These are phyloP conservation scores for Silurus aristotelis DNA, from an alignment of 2,797 vertebrate genomes.

Conservation along the genomic window DNA sequence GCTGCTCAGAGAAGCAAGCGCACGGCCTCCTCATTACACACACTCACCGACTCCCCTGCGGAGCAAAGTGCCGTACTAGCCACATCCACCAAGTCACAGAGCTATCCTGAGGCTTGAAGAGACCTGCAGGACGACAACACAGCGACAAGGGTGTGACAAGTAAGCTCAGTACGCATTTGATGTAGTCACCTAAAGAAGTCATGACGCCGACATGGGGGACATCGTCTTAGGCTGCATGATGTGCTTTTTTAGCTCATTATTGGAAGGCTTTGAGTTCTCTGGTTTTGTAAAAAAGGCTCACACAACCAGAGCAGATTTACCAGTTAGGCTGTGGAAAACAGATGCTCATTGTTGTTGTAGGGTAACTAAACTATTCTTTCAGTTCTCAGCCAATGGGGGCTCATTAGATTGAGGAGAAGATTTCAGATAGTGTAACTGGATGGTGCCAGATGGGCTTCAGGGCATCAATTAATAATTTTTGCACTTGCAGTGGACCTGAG, in stretches of 20 bases:
- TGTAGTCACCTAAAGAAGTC: neutral
- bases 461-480: conserved; percentile 36
- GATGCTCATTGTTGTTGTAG: conserved; percentile 10
- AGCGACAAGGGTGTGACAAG: conserved; percentile 21
- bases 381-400: conserved; percentile 38
- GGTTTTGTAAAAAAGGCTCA: conserved; percentile 5
- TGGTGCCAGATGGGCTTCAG: conserved; percentile 33
- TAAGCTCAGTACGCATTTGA: conserved; percentile 13
- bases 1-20: conserved; percentile 29
- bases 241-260: neutral
- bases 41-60: conserved; percentile 21
- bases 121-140: neutral
- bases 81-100: conserved; percentile 15
- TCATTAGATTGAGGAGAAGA: conserved; percentile 41
- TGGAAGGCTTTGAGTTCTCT: neutral
- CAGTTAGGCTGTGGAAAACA: conserved; percentile 32
- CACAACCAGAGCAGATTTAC: conserved; percentile 10
- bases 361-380: neutral
- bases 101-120: conserved; percentile 39
- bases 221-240: neutral
- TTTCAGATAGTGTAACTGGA: conserved; percentile 37
- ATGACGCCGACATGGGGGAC: too few species aligned
- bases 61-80: conserved; percentile 22
- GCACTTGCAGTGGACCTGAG: neutral
- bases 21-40: conserved; percentile 46